These are phyloP conservation scores for Hypomecis atomaria DNA, from an alignment of 2,888 invertebrate genomes.

Conservation along the genomic window DNA sequence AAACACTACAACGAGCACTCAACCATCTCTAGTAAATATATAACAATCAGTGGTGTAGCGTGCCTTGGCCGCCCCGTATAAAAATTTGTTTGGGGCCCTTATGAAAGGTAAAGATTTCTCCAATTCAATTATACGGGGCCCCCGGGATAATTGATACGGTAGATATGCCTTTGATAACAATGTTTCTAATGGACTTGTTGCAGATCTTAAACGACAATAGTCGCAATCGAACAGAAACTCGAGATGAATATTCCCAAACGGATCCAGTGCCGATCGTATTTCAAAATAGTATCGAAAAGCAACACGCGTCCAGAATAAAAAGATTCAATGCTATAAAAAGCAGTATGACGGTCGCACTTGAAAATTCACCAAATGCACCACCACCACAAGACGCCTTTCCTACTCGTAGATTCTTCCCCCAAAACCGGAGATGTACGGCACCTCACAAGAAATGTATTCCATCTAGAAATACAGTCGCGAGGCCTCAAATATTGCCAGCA, in stretches of 20 bases:
- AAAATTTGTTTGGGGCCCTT: too few relatives aligned
- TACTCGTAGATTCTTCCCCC: background rate
- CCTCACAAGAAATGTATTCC: background rate
- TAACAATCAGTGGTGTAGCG: too few relatives aligned
- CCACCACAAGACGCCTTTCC: background rate
- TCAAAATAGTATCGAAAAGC: conserved; percentile 8
- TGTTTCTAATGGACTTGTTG: background rate
- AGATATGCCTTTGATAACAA: too few relatives aligned
- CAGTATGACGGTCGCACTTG: background rate
- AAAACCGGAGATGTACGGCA: conserved; percentile 9
- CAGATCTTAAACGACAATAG: background rate
- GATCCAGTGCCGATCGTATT: conserved; percentile 12
- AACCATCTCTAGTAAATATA: too few relatives aligned
- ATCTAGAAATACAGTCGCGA: background rate
- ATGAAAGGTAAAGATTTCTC: too few relatives aligned
- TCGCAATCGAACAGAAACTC: conserved; percentile 3
- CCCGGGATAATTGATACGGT: too few relatives aligned
- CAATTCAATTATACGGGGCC: too few relatives aligned
- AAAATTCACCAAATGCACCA: background rate
- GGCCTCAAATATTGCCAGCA: background rate
- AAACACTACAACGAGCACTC: too few relatives aligned
- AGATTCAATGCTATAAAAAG: background rate
- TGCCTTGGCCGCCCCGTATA: too few relatives aligned
- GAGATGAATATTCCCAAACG: conserved; percentile 30
- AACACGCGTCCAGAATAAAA: background rate